Evolutionary conservation across 2,113 vertebrate genomes (phyloP).

Genomic region (Microcebus ravelobensis): DNA sequence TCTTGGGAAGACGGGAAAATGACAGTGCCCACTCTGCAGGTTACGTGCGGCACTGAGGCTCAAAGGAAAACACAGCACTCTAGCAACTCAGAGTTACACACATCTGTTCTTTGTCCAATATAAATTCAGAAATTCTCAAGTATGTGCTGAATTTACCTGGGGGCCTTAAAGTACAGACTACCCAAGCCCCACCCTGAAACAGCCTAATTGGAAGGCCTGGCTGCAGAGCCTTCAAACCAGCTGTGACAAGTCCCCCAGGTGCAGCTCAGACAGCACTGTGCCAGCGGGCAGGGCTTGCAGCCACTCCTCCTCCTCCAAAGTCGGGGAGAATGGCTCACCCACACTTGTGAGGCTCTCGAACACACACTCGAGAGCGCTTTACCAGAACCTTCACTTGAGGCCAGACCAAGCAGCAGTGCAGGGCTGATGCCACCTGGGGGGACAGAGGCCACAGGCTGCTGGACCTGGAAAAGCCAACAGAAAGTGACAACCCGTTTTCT

Average conservation of each 20-base stretch:
- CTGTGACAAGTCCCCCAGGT: no score
- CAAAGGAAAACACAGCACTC: not conserved
- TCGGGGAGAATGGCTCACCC: not conserved
- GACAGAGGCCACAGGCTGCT: rapidly evolving
- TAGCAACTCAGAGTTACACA: rapidly evolving
- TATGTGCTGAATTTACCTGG: not conserved
- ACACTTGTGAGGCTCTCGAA: not conserved
- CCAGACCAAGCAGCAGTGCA: rapidly evolving
- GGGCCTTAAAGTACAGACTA: not conserved
- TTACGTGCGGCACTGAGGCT: not conserved
- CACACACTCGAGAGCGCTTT: rapidly evolving
- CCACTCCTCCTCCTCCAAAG: rapidly evolving
- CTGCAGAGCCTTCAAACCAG: not conserved
- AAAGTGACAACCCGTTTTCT: not conserved
- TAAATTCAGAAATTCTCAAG: no score
- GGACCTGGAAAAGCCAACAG: no score
- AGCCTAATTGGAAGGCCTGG: not conserved
- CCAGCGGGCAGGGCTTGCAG: rapidly evolving
- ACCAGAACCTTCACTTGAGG: not conserved
- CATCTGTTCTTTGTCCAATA: not conserved
- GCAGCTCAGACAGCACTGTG: not conserved
- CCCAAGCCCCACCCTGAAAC: not conserved
- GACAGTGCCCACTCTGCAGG: not conserved
- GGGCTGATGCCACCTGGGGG: no score
- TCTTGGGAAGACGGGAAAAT: not conserved